These are phyloP conservation scores for Himalopsyche anomala DNA, from an alignment of 2,888 invertebrate genomes.

Conservation along the genomic window DNA sequence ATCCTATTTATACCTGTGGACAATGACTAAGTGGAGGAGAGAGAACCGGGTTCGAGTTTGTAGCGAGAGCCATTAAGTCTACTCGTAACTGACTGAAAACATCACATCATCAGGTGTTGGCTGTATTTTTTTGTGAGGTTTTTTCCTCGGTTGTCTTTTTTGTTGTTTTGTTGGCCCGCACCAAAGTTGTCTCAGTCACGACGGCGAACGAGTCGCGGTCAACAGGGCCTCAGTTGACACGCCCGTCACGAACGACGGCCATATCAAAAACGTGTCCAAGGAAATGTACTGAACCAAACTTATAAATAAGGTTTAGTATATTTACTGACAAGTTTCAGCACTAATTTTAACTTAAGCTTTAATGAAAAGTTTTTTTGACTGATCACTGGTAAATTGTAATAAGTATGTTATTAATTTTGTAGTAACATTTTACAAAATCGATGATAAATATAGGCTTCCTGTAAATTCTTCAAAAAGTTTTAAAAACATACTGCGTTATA, in stretches of 20 bases:
- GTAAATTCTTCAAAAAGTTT: too few relatives aligned
- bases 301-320: too few relatives aligned
- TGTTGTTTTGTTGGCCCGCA: constrained; percentile 11
- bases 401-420: too few relatives aligned
- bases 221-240: constrained; percentile 16
- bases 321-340: too few relatives aligned
- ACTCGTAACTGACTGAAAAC: constrained; percentile 22
- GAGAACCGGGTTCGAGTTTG: neutral
- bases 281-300: constrained; percentile 28
- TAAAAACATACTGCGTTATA: too few relatives aligned
- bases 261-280: constrained; percentile 12
- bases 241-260: constrained; percentile 4
- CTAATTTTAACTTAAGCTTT: too few relatives aligned
- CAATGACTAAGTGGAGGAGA: constrained; percentile 22
- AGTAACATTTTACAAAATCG: too few relatives aligned
- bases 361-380: too few relatives aligned
- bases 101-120: constrained; percentile 30
- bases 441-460: too few relatives aligned
- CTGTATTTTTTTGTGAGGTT: constrained; percentile 20
- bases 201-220: constrained; percentile 31
- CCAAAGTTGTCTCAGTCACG: constrained; percentile 38
- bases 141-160: neutral
- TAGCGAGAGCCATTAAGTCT: constrained; percentile 35
- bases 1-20: constrained; percentile 32
- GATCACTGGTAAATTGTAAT: too few relatives aligned